Conservation (phyloP, 2,888 invertebrate species). For the Tribolium freemani region DNA sequence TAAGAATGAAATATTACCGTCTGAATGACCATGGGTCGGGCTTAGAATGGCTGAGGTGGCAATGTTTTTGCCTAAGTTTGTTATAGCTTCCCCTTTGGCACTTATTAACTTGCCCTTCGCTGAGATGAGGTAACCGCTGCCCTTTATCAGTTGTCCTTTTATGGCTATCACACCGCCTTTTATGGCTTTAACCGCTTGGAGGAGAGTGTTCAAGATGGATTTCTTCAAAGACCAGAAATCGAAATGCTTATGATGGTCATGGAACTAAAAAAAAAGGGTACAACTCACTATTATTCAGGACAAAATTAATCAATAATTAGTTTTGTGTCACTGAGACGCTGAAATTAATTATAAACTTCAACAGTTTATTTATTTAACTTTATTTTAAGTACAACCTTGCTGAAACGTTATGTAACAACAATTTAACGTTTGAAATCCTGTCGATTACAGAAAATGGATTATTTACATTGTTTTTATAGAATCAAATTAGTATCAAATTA, state of each 20-base stretch:
- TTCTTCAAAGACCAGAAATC: constrained; percentile 81
- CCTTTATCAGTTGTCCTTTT: constrained; percentile 90
- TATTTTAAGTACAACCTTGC: background rate
- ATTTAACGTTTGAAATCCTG: background rate
- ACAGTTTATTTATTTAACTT: background rate
- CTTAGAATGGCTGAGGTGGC: constrained; percentile 81
- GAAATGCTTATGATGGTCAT: constrained; percentile 58
- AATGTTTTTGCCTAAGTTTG: constrained; percentile 83
- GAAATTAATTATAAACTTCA: background rate
- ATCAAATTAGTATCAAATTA: too few species aligned
- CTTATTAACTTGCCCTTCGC: constrained; percentile 79
- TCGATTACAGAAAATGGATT: background rate
- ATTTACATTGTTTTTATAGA: background rate
- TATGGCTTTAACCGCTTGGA: constrained; percentile 91
- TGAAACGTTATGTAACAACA: background rate
- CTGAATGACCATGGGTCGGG: constrained; percentile 57
- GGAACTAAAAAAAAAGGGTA: constrained; percentile 51
- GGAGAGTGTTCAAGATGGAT: constrained; percentile 83
- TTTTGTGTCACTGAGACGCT: background rate
- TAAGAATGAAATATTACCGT: background rate
- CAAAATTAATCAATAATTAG: background rate
- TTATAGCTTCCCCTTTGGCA: constrained; percentile 84
- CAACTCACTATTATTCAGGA: background rate
- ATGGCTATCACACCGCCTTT: constrained; percentile 89
- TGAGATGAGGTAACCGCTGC: constrained; percentile 79